These are phyloP conservation scores for Anastatus disparis DNA, from an alignment of 1,140 invertebrate species.

Conservation along the genomic window DNA sequence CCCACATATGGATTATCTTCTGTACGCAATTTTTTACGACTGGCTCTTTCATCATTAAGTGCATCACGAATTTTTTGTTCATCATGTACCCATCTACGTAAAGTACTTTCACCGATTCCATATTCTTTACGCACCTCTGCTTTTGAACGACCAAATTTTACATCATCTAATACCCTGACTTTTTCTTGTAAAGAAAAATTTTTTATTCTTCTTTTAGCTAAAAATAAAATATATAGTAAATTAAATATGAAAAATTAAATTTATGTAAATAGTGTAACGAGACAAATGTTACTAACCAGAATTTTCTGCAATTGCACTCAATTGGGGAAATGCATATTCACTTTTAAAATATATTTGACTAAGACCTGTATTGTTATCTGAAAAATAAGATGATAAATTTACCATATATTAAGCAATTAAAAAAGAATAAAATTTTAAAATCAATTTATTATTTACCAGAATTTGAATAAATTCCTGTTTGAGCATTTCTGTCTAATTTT, in stretches of 20 bases:
- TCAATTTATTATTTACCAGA: neutral
- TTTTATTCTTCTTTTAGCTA: conserved; percentile 25
- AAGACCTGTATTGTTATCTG: neutral
- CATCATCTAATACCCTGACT: conserved; percentile 17
- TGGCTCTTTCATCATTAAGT: conserved; percentile 6
- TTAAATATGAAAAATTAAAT: too few relatives aligned
- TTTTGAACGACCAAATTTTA: conserved; percentile 14
- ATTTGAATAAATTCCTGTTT: conserved; percentile 1
- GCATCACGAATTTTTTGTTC: conserved; percentile 34
- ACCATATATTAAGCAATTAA: neutral
- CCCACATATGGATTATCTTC: conserved; percentile 36
- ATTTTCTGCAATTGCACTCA: neutral
- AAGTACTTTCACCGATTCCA: conserved; percentile 28
- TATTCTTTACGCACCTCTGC: conserved; percentile 29
- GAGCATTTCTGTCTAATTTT: conserved; percentile 8
- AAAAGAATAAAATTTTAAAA: neutral
- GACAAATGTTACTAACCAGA: conserved; percentile 1
- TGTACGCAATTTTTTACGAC: conserved; percentile 9
- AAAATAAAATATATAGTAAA: neutral
- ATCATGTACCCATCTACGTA: conserved; percentile 27
- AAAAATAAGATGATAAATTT: neutral
- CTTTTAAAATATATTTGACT: conserved; percentile 14
- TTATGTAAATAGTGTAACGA: neutral
- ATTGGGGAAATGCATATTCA: neutral
- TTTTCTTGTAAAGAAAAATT: conserved; percentile 30